These are phyloP conservation scores for Glandiceps talaboti DNA, from an alignment of 53 echinoderm and acorn worm species.

Conservation along the genomic window DNA sequence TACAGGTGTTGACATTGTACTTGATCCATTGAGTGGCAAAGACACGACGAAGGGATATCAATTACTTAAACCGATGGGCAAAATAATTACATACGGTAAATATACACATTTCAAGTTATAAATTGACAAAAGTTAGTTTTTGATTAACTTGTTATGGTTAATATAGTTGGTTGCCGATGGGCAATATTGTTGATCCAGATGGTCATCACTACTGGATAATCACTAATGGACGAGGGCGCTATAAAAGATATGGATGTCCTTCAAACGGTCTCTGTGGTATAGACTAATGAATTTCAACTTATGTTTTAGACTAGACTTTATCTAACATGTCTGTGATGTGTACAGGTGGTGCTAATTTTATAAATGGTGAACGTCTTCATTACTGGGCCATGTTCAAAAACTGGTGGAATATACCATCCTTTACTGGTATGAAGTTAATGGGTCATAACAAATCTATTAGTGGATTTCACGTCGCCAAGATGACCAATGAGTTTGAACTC, in stretches of 20 bases:
- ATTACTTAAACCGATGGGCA: constrained; percentile 30
- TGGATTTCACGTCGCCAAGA: constrained; percentile 36
- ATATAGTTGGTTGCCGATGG: no score
- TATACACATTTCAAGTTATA: no score
- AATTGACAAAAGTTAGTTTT: no score
- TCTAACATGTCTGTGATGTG: no score
- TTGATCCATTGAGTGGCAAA: constrained; percentile 33
- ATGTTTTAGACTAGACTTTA: no score
- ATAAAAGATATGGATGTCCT: no score
- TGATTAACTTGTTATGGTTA: no score
- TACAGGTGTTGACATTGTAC: constrained; percentile 49
- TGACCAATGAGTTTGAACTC: constrained; percentile 9
- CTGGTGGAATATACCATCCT: constrained; percentile 34
- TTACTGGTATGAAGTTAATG: constrained; percentile 24
- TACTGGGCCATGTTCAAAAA: constrained; percentile 8
- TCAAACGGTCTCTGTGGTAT: no score
- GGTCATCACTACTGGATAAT: no score
- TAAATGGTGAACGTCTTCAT: constrained; percentile 17
- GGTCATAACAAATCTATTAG: constrained; percentile 25
- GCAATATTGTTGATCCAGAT: no score
- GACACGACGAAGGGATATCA: constrained; percentile 32
- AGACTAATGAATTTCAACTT: no score
- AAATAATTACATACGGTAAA: constrained; percentile 31
- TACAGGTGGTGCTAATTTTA: constrained; percentile 33
- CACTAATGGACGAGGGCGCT: no score